Conservation (phyloP, 2,113 vertebrate genomes). For the Zosterops pallidus region DNA sequence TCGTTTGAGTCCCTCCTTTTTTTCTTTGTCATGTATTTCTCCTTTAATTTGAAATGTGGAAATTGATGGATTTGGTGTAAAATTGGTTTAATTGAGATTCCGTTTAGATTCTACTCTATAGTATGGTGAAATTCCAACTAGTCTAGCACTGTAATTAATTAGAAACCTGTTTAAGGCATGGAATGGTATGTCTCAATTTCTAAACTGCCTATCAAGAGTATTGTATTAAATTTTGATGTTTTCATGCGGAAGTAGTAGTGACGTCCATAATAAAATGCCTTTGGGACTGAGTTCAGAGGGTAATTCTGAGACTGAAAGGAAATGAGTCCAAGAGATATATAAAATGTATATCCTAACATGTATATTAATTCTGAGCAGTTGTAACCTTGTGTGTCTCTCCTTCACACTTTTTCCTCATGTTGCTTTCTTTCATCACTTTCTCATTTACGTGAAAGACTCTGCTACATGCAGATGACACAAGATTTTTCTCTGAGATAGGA, state of each 20-base stretch:
- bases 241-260: neutral
- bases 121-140: neutral
- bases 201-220: conserved; percentile 2
- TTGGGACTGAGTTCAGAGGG: neutral
- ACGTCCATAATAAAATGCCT: neutral
- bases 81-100: conserved; percentile 22
- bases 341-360: neutral
- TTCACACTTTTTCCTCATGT: neutral
- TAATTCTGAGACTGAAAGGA: neutral
- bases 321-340: neutral
- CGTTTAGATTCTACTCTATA: neutral
- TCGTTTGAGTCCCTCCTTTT: neutral
- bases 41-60: neutral
- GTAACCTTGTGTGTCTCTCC: neutral
- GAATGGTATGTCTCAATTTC: conserved; percentile 15
- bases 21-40: neutral
- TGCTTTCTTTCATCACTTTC: neutral
- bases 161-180: conserved; percentile 7
- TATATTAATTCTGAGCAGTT: neutral
- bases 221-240: conserved; percentile 4
- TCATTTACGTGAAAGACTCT: neutral
- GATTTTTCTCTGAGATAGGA: neutral
- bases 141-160: conserved; percentile 15
- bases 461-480: neutral
- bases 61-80: neutral